These are phyloP conservation scores for Spinus olivaceus DNA, from an alignment of 2,797 vertebrate species.

Conservation along the genomic window DNA sequence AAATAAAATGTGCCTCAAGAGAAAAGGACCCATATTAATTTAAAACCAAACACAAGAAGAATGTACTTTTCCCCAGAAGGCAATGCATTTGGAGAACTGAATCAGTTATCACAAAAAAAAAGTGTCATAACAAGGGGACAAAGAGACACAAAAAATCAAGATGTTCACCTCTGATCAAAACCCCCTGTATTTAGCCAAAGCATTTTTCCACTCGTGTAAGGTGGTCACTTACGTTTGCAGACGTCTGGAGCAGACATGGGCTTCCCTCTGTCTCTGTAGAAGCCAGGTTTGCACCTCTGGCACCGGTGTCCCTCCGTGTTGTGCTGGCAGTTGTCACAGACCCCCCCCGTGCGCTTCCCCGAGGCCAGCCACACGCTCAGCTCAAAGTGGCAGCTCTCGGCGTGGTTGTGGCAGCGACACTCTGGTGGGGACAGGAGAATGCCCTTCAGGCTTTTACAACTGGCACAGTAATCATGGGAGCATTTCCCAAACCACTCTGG, in stretches of 20 bases:
- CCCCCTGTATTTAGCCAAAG: not conserved
- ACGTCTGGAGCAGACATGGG: constrained; percentile 76
- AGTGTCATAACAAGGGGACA: not conserved
- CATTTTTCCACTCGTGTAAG: fast-evolving
- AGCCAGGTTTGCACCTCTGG: constrained; percentile 84
- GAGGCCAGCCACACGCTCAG: constrained; percentile 80
- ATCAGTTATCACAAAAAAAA: not conserved
- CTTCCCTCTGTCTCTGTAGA: constrained; percentile 75
- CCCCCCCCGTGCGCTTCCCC: constrained; percentile 78
- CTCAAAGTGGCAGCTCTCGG: constrained; percentile 86
- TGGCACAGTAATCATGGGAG: no score
- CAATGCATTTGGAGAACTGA: not conserved
- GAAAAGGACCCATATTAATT: not conserved
- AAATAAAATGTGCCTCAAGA: not conserved
- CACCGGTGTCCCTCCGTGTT: constrained; percentile 85
- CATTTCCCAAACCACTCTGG: not conserved
- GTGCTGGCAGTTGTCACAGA: constrained; percentile 84
- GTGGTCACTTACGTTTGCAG: constrained; percentile 81
- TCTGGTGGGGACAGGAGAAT: constrained; percentile 52
- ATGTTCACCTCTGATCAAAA: not conserved
- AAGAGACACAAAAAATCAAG: not conserved
- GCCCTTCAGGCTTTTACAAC: not conserved
- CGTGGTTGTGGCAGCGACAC: constrained; percentile 86
- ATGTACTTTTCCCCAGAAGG: not conserved
- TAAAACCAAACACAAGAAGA: not conserved